phyloP scores from a whole-genome alignment of 2,888 invertebrate genomes.

The Plutella xylostella region DNA sequence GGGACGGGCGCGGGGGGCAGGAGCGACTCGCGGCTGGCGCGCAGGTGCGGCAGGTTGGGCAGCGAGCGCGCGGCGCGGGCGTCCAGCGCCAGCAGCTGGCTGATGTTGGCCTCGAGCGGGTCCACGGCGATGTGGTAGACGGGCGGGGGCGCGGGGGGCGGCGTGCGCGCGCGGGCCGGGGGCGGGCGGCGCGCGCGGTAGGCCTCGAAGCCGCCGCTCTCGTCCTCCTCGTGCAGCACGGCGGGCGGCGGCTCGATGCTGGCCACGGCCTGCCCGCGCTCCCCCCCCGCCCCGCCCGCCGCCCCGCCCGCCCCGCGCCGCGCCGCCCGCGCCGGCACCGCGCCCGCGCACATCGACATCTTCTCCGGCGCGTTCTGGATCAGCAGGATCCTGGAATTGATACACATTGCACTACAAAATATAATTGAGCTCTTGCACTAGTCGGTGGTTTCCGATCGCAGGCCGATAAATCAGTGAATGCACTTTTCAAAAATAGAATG shows the following conservation, averaged over 20 bases:
- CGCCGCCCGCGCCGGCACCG: constrained; percentile 75
- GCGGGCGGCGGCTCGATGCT: constrained; percentile 66
- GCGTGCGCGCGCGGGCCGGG: constrained; percentile 24
- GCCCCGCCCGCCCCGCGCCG: constrained; percentile 26
- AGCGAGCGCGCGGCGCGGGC: constrained; percentile 61
- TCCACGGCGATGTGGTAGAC: constrained; percentile 64
- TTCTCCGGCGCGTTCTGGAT: constrained; percentile 94
- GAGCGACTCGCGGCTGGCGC: constrained; percentile 75
- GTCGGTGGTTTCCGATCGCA: too few species aligned
- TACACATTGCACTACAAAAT: too few species aligned
- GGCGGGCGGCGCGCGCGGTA: constrained; percentile 51
- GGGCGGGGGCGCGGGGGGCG: constrained; percentile 22
- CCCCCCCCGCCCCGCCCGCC: constrained; percentile 43
- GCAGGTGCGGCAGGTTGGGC: constrained; percentile 76
- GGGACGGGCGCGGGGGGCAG: constrained; percentile 41
- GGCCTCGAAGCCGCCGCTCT: constrained; percentile 63
- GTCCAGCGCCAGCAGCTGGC: constrained; percentile 55
- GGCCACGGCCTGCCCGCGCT: constrained; percentile 64
- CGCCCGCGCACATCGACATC: constrained; percentile 74
- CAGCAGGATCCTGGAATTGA: constrained; percentile 80
- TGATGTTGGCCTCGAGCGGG: constrained; percentile 56
- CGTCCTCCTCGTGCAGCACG: constrained; percentile 57
- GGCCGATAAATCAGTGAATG: too few species aligned
- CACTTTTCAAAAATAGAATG: too few species aligned
- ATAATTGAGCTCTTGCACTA: too few species aligned